Evolutionary conservation across 2,888 invertebrate genomes (phyloP).

Genomic region (Philhelius pedissequus): DNA sequence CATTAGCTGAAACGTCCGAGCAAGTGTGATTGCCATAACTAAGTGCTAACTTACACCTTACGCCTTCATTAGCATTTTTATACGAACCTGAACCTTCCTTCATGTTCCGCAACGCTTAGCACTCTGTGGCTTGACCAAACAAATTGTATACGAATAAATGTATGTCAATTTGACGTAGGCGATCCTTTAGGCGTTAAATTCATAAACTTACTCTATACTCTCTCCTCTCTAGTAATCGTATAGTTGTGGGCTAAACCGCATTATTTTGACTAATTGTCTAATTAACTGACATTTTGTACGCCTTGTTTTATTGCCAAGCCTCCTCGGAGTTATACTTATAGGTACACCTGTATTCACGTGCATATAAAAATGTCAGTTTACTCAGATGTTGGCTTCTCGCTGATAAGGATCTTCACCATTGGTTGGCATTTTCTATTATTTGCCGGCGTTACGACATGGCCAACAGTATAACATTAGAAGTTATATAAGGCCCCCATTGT

Average conservation of each 20-base stretch:
- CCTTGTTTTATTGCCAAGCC: slow-evolving; percentile 18
- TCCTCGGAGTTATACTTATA: background rate
- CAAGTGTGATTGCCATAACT: slow-evolving; percentile 23
- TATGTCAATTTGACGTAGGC: slow-evolving; percentile 6
- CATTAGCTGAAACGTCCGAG: background rate
- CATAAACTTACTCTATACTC: background rate
- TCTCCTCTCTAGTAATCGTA: slow-evolving; percentile 17
- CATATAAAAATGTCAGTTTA: slow-evolving; percentile 35
- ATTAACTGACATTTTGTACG: slow-evolving; percentile 67
- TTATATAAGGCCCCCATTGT: slow-evolving; percentile 16
- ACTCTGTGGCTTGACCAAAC: background rate
- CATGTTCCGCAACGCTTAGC: slow-evolving; percentile 38
- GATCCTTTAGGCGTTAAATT: slow-evolving; percentile 31
- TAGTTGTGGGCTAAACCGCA: slow-evolving; percentile 18
- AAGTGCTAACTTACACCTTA: slow-evolving; percentile 52
- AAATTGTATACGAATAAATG: background rate
- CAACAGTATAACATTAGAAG: background rate
- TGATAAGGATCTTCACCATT: slow-evolving; percentile 61
- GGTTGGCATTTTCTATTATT: slow-evolving; percentile 56
- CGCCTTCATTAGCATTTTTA: slow-evolving; percentile 54
- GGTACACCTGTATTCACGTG: background rate
- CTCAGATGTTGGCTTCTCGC: slow-evolving; percentile 52
- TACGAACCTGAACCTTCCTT: slow-evolving; percentile 7
- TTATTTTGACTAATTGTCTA: slow-evolving; percentile 69
- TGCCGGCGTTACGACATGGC: slow-evolving; percentile 13